These are phyloP conservation scores for Phalacrocorax carbo DNA, from an alignment of 2,113 vertebrate genomes.

Conservation along the genomic window DNA sequence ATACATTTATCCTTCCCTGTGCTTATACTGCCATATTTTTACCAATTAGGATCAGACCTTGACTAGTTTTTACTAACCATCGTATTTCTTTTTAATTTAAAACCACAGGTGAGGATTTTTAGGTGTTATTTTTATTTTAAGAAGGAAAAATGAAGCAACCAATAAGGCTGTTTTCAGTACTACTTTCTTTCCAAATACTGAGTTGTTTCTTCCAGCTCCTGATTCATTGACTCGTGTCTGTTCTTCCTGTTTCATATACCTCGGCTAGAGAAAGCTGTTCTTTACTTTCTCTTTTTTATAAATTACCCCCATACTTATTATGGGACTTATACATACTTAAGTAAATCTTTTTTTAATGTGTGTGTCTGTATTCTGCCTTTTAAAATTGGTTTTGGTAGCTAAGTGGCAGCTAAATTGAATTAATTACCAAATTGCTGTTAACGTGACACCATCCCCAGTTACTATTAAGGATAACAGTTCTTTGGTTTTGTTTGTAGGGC, in stretches of 20 bases:
- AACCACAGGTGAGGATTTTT: not conserved
- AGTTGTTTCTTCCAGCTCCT: not conserved
- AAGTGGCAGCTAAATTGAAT: not conserved
- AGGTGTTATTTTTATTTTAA: not conserved
- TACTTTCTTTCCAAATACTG: not conserved
- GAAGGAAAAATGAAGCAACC: not conserved
- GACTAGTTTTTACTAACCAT: not conserved
- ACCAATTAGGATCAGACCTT: not conserved
- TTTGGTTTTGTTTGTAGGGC: not conserved
- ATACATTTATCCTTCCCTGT: not conserved
- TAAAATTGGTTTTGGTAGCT: not conserved
- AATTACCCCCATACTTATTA: not conserved
- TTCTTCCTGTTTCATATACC: not conserved
- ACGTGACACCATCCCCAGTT: not conserved
- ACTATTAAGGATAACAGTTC: not conserved
- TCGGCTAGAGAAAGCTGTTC: not conserved
- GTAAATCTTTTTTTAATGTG: not conserved
- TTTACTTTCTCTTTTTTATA: not conserved
- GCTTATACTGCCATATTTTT: not conserved
- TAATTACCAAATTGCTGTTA: not conserved
- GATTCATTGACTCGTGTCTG: not conserved
- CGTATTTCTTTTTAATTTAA: not conserved
- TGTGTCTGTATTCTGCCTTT: not conserved
- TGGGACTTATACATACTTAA: not conserved
- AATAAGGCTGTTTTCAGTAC: not conserved